Conservation (phyloP, 2,113 vertebrate genomes). For the Psettodes erumei region DNA sequence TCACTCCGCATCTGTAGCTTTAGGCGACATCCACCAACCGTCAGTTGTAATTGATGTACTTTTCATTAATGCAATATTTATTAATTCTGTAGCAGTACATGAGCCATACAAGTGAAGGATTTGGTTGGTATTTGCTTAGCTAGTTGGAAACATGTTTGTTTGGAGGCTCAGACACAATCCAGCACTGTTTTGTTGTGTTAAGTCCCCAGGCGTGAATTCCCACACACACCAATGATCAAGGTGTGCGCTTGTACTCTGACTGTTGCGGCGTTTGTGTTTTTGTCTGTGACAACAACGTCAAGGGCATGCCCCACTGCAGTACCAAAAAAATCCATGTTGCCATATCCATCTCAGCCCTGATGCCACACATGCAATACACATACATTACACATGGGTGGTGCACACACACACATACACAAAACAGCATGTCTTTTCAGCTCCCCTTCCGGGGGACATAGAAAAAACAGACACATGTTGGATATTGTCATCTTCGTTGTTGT, state of each 20-base stretch:
- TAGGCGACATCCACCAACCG: conserved; percentile 33
- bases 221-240: conserved; percentile 63
- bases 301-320: conserved; percentile 60
- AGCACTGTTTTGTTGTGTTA: conserved; percentile 48
- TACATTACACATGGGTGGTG: conserved; percentile 36
- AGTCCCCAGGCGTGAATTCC: conserved; percentile 58
- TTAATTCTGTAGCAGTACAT: conserved; percentile 36
- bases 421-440: conserved; percentile 28
- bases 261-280: conserved; percentile 45
- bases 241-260: conserved; percentile 55
- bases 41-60: conserved; percentile 53
- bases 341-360: conserved; percentile 41
- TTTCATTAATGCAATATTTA: conserved; percentile 61
- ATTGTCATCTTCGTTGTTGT: conserved; percentile 48
- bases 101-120: conserved; percentile 35
- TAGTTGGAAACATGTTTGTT: conserved; percentile 38
- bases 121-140: conserved; percentile 47
- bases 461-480: conserved; percentile 37
- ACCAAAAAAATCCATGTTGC: conserved; percentile 37
- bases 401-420: conserved; percentile 1
- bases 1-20: conserved; percentile 51
- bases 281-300: conserved; percentile 56
- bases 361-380: conserved; percentile 23
- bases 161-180: conserved; percentile 45
- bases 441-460: conserved; percentile 41